Percentiles rank a stretch among this genome's conserved stretches.
Conservation (phyloP, 2,113 vertebrate species). For the Austrofundulus limnaeus region DNA sequence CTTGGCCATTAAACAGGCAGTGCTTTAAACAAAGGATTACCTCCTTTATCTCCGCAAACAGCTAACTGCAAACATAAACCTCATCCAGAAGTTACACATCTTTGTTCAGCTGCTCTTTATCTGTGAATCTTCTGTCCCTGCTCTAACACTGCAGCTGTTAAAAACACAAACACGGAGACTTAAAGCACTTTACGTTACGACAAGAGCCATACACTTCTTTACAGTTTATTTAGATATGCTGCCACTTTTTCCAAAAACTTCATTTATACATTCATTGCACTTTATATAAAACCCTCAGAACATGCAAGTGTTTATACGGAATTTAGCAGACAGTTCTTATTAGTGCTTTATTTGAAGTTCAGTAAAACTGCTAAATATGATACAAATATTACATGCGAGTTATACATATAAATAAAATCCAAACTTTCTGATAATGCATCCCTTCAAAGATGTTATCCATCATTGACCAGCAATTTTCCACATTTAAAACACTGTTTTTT, state of each 20-base stretch:
- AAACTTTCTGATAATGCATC: constrained; percentile 20
- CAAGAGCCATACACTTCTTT: constrained; percentile 20
- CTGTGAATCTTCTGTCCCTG: constrained; percentile 10
- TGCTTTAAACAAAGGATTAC: too few species aligned
- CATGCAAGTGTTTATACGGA: constrained; percentile 65
- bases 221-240: constrained; percentile 38
- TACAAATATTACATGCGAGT: constrained; percentile 58
- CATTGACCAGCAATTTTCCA: constrained; percentile 78
- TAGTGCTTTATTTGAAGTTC: constrained; percentile 62
- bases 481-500: constrained; percentile 49
- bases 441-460: constrained; percentile 55
- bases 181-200: neutral
- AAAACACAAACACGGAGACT: constrained; percentile 1
- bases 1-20: too few species aligned
- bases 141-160: constrained; percentile 21
- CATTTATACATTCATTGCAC: constrained; percentile 57
- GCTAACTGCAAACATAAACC: neutral
- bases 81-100: too few species aligned
- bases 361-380: constrained; percentile 57
- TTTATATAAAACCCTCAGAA: constrained; percentile 65
- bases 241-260: constrained; percentile 58
- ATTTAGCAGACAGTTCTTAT: constrained; percentile 49
- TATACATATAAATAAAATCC: constrained; percentile 45
- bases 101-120: constrained; percentile 7
- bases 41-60: too few species aligned